Base-by-base conservation (phyloP, 2,888 invertebrate species). In the Chalcosyrphus nemorum region DNA sequence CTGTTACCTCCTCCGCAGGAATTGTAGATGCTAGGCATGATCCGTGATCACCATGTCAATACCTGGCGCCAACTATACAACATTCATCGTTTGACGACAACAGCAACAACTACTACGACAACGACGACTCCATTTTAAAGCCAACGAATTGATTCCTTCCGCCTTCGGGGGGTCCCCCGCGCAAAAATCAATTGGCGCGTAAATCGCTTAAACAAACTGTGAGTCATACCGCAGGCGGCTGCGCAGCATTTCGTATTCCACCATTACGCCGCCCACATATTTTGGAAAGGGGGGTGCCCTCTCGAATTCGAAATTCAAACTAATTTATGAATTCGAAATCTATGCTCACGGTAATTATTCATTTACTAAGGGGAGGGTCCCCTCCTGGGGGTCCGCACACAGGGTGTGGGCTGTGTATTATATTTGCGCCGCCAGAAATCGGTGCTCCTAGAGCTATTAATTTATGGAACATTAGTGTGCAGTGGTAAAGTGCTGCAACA, bases 301-400 rank as follows among this genome's bases (percentile, higher is more conserved):
- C 76, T 52, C 52, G 43, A 65, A 27, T 77, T 66, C 50, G 56
- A 70, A n/a, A 29, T 54, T 52, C 57, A 68, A 72, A 78, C 61
- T 78, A 77, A 82, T 84, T 80, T 80, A 84, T 84, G 74, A 80
- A 80, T 84, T 80, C 74, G 52, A 71, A 80, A 80, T 75, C 74
- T 65, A 75, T 80, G 65, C 63, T 74, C 45, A 54, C 11, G 63
- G 70, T 59, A 84, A 80, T 80, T 84, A 74, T 80, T 84, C 74
- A 84, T 84, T 78, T 84, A 47, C 43, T 43, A 47, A 47, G 54
- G 29, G 15, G 32, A 24, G 27, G n/a, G 32, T 45, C 63, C 56
- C 35, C n/a, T n/a, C n/a, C 15, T 52, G 52, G 72, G 52, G 61
- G 72, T 56, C 13, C 35, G n/a, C n/a, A n/a, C n/a, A 72, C 45